Evolutionary conservation across 2,113 vertebrate species (phyloP), one percentile per base, ranked within the genome.

Genomic region (Entomyzon cyanotis): DNA sequence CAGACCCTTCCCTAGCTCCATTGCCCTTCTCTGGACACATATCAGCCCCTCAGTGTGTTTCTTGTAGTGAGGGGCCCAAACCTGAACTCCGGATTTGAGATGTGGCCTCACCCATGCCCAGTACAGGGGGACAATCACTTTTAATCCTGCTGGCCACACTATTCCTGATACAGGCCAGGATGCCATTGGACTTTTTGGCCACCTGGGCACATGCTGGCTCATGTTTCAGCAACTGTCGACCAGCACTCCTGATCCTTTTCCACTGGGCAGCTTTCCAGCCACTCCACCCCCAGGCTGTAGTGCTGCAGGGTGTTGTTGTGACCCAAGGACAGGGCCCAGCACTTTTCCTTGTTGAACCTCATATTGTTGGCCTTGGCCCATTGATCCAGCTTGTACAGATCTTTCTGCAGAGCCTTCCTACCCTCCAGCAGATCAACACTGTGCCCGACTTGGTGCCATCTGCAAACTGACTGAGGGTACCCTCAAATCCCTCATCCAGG

Each of bases 311-410:
- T 5, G 11, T 30, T 41, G 11, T 53, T 78, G 30, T 60, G 53
- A 75, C 24, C 16, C 16, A 31, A 22, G 30, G 63, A 14, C 39
- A 15, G 6, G 25, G 30, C 69, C 33, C 28, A 44, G 39, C 46
- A 17, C 20, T 60, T 65, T 16, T 15, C 19, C 16, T 18, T 89
- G 7, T 15, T 60, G n/a, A 30, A 4, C 46, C 16, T 60, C n/a
- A 9, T 22, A 15, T 23, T 1, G 0, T 3, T 75, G 78, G 5
- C n/a, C 53, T 30, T 44, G 11, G 16, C 9, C 62, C 14, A 16
- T 35, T 1, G 2, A 15, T 68, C 24, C 62, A 60, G 20, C n/a
- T 39, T 62, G n/a, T n/a, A 9, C 41, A 69, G 20, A 55, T 41
- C 53, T 30, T 41, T 75, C 62, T 68, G 30, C 46, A 89, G 62